A percentile compares a stretch with the other conserved stretches of the same genome.
Evolutionary conservation across 2,797 vertebrate genomes (phyloP).

Genomic region (Psittacula derbiana): DNA sequence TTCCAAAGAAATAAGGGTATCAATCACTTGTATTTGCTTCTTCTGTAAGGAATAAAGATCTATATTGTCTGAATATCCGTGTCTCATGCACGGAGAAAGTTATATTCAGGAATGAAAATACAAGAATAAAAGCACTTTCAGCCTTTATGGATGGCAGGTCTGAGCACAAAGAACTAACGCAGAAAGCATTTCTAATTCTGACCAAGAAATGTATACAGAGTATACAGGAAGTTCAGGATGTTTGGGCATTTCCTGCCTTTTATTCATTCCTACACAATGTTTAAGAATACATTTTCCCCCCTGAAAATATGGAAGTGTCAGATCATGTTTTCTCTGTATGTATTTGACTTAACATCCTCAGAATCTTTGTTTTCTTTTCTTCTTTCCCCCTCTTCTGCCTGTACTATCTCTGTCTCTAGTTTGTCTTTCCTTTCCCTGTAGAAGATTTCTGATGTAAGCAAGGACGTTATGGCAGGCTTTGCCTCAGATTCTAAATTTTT

Average conservation of each 20-base stretch:
- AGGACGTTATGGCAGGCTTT: not conserved
- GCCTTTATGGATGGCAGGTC: not conserved
- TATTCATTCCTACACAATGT: not conserved
- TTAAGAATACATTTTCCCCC: not conserved
- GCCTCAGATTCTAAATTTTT: not conserved
- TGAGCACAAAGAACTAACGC: not conserved
- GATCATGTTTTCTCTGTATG: not conserved
- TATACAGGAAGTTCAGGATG: not conserved
- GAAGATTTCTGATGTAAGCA: not conserved
- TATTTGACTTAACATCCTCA: constrained; percentile 22
- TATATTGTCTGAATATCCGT: not conserved
- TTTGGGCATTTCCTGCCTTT: not conserved
- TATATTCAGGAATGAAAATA: not conserved
- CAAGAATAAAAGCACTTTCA: not conserved
- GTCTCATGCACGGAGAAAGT: not conserved
- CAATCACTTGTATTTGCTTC: constrained; percentile 24
- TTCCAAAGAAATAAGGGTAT: constrained; percentile 18
- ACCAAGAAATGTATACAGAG: not conserved
- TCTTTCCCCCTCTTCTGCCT: not conserved
- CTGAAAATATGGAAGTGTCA: constrained; percentile 1
- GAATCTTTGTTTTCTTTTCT: not conserved
- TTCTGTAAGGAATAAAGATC: constrained; percentile 5
- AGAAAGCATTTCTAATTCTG: constrained; percentile 4
- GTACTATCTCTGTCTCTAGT: not conserved
- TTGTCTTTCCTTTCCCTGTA: not conserved